Conservation (phyloP, 2,113 vertebrate genomes). For the Gasterosteus aculeatus region DNA sequence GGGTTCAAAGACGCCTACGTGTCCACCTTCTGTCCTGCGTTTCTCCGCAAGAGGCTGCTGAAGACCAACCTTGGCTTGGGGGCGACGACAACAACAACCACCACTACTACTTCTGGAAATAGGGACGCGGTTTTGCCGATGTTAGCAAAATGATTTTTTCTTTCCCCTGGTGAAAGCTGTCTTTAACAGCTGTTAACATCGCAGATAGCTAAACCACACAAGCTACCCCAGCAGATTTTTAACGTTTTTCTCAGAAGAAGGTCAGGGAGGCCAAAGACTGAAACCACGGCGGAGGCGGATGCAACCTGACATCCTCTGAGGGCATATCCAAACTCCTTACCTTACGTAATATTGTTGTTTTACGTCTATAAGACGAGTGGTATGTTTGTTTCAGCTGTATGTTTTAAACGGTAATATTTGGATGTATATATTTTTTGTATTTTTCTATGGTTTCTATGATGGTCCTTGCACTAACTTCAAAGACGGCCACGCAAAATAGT, state of each 20-base stretch:
- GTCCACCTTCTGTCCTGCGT: conserved; percentile 49
- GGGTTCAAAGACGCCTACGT: conserved; percentile 76
- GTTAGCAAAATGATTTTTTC: conserved; percentile 19
- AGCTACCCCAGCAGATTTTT: neutral
- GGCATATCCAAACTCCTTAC: neutral
- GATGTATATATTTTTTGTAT: neutral
- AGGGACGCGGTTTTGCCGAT: neutral
- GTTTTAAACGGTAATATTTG: neutral
- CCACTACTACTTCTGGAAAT: neutral
- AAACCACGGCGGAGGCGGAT: neutral
- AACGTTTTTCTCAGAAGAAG: neutral
- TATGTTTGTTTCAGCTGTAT: neutral
- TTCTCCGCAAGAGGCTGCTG: conserved; percentile 27
- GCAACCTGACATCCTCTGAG: neutral
- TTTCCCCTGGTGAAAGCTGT: neutral
- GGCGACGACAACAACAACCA: neutral
- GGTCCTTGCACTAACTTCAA: neutral
- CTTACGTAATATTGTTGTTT: neutral
- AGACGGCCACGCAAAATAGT: no score
- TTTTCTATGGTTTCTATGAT: neutral
- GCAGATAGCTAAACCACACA: neutral
- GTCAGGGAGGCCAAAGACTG: neutral
- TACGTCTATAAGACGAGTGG: neutral
- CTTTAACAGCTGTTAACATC: neutral
- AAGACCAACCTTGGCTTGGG: neutral